Percentiles rank a stretch among this genome's conserved stretches.
These are phyloP conservation scores for Ornithoptera priamus DNA, from an alignment of 2,888 invertebrate genomes.

Conservation along the genomic window DNA sequence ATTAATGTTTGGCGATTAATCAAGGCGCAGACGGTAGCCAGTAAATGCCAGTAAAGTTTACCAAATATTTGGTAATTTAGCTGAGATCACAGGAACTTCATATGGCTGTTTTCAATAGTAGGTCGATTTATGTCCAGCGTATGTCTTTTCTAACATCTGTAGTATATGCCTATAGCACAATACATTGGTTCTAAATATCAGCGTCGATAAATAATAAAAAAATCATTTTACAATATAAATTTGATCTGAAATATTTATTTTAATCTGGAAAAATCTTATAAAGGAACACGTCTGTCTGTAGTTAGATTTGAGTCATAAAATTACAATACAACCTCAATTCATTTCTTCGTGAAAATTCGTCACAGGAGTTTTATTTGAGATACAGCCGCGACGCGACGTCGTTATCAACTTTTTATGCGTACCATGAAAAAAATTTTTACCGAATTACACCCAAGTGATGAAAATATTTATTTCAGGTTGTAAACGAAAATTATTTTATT, in stretches of 20 bases:
- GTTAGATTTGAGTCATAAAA: slow-evolving; percentile 25
- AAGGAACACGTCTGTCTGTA: slow-evolving; percentile 8
- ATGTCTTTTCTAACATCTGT: too few species aligned
- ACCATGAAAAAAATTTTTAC: slow-evolving; percentile 20
- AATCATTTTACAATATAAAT: not conserved
- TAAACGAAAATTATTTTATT: slow-evolving; percentile 12
- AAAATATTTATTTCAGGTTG: slow-evolving; percentile 16
- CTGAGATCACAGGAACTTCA: too few species aligned
- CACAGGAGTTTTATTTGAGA: slow-evolving; percentile 78
- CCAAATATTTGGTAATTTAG: too few species aligned
- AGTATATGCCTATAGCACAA: too few species aligned
- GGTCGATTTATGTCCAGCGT: too few species aligned
- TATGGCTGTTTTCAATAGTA: too few species aligned
- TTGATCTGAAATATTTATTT: not conserved
- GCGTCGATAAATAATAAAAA: too few species aligned
- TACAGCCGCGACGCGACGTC: slow-evolving; percentile 66
- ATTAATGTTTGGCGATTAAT: too few species aligned
- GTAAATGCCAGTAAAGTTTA: too few species aligned
- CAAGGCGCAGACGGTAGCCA: too few species aligned
- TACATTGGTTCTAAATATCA: too few species aligned
- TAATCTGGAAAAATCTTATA: slow-evolving; percentile 9
- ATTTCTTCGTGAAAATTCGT: slow-evolving; percentile 69
- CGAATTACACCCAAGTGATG: slow-evolving; percentile 18
- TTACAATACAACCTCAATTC: slow-evolving; percentile 31
- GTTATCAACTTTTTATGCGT: slow-evolving; percentile 63